Percentiles rank a stretch among this genome's conserved stretches.
These are phyloP conservation scores for Paraescarpia echinospica DNA, from an alignment of 1,140 invertebrate species.

Conservation along the genomic window DNA sequence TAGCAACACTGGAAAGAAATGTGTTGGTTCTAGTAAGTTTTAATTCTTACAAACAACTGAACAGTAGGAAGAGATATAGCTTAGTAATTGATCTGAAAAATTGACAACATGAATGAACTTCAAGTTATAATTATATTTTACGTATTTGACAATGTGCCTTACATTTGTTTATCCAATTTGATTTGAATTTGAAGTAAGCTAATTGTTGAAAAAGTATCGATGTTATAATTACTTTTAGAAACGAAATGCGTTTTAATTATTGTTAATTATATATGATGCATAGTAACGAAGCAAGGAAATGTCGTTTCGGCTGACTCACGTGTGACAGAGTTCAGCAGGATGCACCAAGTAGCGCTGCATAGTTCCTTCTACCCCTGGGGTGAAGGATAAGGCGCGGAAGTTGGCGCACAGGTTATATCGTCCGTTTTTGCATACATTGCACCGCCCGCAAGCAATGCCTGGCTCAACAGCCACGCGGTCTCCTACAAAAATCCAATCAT, in stretches of 20 bases:
- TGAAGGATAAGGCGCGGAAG: conserved; percentile 84
- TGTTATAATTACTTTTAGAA: neutral
- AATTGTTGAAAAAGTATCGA: too few species aligned
- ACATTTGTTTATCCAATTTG: too few species aligned
- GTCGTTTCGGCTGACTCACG: neutral
- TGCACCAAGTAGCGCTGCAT: neutral
- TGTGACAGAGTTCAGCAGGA: neutral
- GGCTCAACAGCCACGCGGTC: conserved; percentile 90
- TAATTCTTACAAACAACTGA: neutral
- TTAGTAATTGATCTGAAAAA: too few species aligned
- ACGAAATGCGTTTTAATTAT: neutral
- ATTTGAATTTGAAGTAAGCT: too few species aligned
- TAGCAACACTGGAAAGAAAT: neutral
- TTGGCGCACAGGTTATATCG: conserved; percentile 83
- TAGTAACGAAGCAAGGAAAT: neutral
- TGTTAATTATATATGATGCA: too few species aligned
- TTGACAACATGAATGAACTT: too few species aligned
- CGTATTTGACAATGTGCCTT: too few species aligned
- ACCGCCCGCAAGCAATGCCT: conserved; percentile 79
- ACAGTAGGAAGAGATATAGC: neutral
- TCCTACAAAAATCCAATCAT: conserved; percentile 60
- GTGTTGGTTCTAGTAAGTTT: too few species aligned
- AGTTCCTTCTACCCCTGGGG: conserved; percentile 55
- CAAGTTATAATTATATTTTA: too few species aligned
- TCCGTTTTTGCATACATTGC: conserved; percentile 79